phyloP scores from a whole-genome alignment of 2,113 vertebrate genomes.

The Brachyistius frenatus region DNA sequence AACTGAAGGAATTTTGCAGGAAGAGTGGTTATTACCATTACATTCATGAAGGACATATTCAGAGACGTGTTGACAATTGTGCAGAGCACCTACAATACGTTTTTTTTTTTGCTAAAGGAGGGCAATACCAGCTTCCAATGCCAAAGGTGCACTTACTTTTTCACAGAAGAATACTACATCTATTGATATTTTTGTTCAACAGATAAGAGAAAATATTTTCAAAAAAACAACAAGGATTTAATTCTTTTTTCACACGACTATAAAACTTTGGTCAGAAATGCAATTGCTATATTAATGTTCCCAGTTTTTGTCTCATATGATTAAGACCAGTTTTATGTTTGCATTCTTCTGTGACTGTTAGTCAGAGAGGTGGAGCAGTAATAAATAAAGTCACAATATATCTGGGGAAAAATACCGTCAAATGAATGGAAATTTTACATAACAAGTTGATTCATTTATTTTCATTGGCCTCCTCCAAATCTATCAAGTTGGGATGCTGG shows the following conservation, averaged over 20 bases:
- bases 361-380: not conserved
- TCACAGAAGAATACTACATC: not conserved
- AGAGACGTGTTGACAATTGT: too few relatives aligned
- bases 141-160: not conserved
- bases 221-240: too few relatives aligned
- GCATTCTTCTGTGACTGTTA: not conserved
- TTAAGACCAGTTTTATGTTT: not conserved
- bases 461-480: conserved; percentile 33
- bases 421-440: not conserved
- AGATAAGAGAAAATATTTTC: too few relatives aligned
- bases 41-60: too few relatives aligned
- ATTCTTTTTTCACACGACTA: too few relatives aligned
- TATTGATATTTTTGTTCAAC: not conserved
- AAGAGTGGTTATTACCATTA: too few relatives aligned
- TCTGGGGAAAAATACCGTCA: not conserved
- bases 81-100: not conserved
- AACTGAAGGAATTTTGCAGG: too few relatives aligned
- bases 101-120: not conserved
- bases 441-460: conserved; percentile 4
- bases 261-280: too few relatives aligned
- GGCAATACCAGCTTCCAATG: not conserved
- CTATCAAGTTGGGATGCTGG: conserved; percentile 37
- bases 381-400: not conserved
- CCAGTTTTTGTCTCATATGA: not conserved
- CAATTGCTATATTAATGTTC: not conserved